Conservation (phyloP, 2,113 vertebrate species). For the Mobula hypostoma region DNA sequence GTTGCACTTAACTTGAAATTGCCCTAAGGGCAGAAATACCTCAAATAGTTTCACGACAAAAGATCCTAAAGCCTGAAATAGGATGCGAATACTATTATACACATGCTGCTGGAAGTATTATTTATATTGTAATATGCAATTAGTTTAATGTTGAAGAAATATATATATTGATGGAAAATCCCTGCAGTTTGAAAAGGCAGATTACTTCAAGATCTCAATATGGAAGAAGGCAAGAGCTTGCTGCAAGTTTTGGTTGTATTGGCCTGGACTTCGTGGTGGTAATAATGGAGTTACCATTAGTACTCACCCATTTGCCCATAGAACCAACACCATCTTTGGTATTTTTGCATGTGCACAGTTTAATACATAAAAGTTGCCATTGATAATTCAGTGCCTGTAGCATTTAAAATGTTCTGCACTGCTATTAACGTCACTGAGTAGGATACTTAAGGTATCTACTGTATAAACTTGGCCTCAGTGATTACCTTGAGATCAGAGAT, state of each 20-base stretch:
- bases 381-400: too few species aligned
- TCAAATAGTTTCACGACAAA: not conserved
- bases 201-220: not conserved
- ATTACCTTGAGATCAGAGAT: too few species aligned
- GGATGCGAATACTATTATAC: not conserved
- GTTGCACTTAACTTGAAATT: not conserved
- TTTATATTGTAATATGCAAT: not conserved
- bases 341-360: too few species aligned
- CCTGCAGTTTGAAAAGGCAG: not conserved
- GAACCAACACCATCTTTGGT: too few species aligned
- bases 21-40: not conserved
- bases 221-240: not conserved
- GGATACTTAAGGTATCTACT: too few species aligned
- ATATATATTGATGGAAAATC: not conserved
- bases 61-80: not conserved
- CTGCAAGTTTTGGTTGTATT: not conserved
- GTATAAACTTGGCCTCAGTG: too few species aligned
- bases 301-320: too few species aligned
- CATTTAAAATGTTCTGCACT: too few species aligned
- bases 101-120: not conserved
- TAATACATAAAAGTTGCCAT: too few species aligned
- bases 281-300: too few species aligned
- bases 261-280: too few species aligned
- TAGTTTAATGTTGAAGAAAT: not conserved
- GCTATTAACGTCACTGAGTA: too few species aligned